Percentiles rank a stretch among this genome's conserved stretches.
Evolutionary conservation across 2,113 vertebrate species (phyloP).

Genomic region (Seriola dumerili): DNA sequence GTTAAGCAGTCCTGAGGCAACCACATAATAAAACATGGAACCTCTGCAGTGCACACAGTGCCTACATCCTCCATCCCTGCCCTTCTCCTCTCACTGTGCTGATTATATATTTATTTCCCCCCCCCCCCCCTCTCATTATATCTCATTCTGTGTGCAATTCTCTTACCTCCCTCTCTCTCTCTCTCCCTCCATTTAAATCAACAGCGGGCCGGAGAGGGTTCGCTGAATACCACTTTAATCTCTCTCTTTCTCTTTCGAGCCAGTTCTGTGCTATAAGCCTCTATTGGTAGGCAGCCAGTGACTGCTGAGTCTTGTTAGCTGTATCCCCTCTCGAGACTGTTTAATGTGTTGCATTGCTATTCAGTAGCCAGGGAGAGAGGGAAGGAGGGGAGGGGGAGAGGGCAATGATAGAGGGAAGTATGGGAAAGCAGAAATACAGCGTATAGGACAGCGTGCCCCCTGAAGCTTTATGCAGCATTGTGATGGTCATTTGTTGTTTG

Average conservation of each 20-base stretch:
- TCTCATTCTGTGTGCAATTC: constrained; percentile 43
- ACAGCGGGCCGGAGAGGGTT: constrained; percentile 39
- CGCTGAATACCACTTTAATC: constrained; percentile 68
- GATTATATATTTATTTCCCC: constrained; percentile 55
- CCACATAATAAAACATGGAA: constrained; percentile 16
- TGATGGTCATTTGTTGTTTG: constrained; percentile 34
- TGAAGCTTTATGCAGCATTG: background rate
- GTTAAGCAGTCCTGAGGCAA: background rate
- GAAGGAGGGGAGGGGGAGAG: background rate
- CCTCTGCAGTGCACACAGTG: constrained; percentile 13
- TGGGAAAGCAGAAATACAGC: constrained; percentile 17
- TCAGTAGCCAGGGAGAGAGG: constrained; percentile 21
- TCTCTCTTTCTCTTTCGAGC: constrained; percentile 37
- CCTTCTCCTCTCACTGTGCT: constrained; percentile 25
- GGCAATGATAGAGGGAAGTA: constrained; percentile 21
- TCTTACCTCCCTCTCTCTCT: constrained; percentile 29
- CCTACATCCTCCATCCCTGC: constrained; percentile 21
- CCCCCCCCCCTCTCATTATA: constrained; percentile 18
- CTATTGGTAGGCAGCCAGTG: constrained; percentile 67
- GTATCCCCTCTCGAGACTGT: constrained; percentile 54
- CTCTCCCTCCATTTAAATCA: constrained; percentile 50
- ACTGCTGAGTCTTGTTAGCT: constrained; percentile 65
- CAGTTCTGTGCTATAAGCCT: constrained; percentile 54
- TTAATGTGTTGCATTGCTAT: constrained; percentile 63
- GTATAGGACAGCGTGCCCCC: constrained; percentile 3